Evolutionary conservation across 2,888 invertebrate species (phyloP).

Genomic region (Drosophila pseudotakahashii): DNA sequence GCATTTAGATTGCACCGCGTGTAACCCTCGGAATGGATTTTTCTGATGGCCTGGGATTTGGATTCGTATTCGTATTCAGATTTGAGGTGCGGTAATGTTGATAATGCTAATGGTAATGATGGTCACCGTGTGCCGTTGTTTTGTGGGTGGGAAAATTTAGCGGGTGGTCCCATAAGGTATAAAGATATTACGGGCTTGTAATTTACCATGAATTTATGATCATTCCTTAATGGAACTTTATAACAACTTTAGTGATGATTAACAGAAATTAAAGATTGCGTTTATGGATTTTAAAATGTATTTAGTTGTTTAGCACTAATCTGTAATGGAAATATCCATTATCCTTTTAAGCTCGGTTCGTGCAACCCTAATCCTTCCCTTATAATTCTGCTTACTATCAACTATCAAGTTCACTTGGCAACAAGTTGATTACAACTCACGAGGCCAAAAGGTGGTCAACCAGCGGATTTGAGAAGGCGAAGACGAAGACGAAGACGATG

Average conservation of each 20-base stretch:
- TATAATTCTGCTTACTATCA: too few relatives aligned
- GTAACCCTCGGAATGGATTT: constrained; percentile 23
- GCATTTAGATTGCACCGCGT: constrained; percentile 30
- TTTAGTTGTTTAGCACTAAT: too few relatives aligned
- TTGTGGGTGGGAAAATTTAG: constrained; percentile 15
- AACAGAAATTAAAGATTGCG: background rate
- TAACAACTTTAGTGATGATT: background rate
- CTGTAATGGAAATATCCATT: too few relatives aligned
- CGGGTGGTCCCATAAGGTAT: background rate
- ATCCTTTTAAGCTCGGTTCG: too few relatives aligned
- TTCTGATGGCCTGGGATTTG: constrained; percentile 27
- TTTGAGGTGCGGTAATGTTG: constrained; percentile 28
- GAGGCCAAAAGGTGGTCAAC: constrained; percentile 15
- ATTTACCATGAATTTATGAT: background rate
- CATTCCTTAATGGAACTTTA: background rate
- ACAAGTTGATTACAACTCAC: constrained; percentile 31
- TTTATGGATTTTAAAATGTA: too few relatives aligned
- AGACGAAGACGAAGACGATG: background rate
- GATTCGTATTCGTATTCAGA: constrained; percentile 11
- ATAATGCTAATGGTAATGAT: constrained; percentile 18
- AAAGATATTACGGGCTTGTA: constrained; percentile 1
- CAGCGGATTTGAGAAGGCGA: background rate
- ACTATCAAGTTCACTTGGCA: background rate
- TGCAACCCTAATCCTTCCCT: background rate
- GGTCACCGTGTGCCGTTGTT: constrained; percentile 5